Conservation (phyloP, 2,888 invertebrate genomes). For the Ellobium chinense region DNA sequence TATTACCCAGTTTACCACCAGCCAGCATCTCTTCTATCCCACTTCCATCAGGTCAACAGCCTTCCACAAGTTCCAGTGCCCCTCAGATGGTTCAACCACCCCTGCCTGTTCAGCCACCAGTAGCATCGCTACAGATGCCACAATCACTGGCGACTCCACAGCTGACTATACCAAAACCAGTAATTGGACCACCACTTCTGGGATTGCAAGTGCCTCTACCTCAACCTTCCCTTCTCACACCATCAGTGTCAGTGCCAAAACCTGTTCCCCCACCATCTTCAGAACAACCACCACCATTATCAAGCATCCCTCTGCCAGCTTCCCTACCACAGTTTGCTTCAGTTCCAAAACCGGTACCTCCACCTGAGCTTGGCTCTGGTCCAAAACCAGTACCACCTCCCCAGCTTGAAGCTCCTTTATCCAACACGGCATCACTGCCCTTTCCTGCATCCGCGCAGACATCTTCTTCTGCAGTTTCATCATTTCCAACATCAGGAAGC, state of each 20-base stretch:
- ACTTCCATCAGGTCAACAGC: background rate
- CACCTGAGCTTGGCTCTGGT: slow-evolving; percentile 6
- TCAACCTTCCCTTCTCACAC: background rate
- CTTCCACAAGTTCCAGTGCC: background rate
- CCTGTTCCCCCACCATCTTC: slow-evolving; percentile 14
- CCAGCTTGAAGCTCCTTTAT: background rate
- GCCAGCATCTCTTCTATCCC: slow-evolving; percentile 2
- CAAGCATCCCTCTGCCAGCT: background rate
- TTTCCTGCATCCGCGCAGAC: background rate
- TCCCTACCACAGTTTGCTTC: background rate
- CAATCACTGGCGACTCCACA: background rate
- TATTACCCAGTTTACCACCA: no score
- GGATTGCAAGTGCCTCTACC: background rate
- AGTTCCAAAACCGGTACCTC: slow-evolving; percentile 2
- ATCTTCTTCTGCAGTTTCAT: background rate
- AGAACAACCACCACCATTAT: background rate
- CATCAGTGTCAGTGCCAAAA: background rate
- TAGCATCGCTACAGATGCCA: background rate
- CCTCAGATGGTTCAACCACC: background rate
- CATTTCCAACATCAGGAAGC: background rate
- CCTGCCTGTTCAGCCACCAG: background rate
- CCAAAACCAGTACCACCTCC: background rate
- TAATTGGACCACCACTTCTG: background rate
- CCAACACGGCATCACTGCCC: no score
- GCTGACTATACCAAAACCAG: background rate